Conservation (phyloP, 2,797 vertebrate species). For the Megalops cyprinoides region DNA sequence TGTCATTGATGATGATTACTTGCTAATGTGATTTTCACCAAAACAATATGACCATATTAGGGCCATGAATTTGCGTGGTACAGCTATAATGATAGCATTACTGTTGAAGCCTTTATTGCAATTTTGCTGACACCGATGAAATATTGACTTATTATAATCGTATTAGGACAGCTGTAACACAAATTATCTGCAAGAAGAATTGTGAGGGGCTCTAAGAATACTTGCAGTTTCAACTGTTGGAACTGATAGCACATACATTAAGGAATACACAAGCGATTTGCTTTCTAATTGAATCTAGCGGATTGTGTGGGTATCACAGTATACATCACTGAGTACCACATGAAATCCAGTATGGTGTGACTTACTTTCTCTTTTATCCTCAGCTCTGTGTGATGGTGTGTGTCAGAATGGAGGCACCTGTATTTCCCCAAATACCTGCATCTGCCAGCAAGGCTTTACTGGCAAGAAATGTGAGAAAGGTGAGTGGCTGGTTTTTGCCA, state of each 20-base stretch:
- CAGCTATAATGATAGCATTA: not conserved
- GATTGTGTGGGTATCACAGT: not conserved
- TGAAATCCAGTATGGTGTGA: no score
- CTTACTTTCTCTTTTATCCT: conserved; percentile 45
- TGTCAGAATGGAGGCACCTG: conserved; percentile 95
- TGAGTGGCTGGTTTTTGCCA: no score
- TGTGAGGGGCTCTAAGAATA: not conserved
- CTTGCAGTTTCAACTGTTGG: not conserved
- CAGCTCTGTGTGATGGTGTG: conserved; percentile 92
- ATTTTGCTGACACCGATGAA: not conserved
- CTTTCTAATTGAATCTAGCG: not conserved
- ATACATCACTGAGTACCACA: not conserved
- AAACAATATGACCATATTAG: not conserved
- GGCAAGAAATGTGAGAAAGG: conserved; percentile 93
- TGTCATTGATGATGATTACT: no score
- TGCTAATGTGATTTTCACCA: no score
- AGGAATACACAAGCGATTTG: not conserved
- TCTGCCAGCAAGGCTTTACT: conserved; percentile 93
- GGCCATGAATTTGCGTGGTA: not conserved
- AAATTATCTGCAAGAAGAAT: not conserved
- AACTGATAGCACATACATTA: not conserved
- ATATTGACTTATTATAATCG: no score
- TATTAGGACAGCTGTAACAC: not conserved
- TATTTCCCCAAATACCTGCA: conserved; percentile 88
- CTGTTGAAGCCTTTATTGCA: not conserved